Percentiles rank a stretch among this genome's conserved stretches.
phyloP scores from a whole-genome alignment of 1,140 invertebrate genomes.

The Bombus fervidus region DNA sequence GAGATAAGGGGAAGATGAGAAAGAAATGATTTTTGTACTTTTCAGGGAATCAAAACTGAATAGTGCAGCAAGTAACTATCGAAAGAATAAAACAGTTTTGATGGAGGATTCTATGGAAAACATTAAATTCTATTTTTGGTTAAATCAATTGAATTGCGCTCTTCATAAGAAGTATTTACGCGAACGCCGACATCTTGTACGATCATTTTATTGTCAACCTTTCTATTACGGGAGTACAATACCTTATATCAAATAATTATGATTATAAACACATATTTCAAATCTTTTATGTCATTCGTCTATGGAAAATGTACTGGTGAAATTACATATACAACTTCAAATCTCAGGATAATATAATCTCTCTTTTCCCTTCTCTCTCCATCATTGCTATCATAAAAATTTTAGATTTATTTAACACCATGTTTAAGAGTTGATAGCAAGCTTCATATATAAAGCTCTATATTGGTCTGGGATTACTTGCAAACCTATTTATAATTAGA shows the following conservation, averaged over 20 bases:
- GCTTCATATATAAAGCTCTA: too few relatives aligned
- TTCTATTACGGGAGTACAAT: conserved; percentile 57
- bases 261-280: background rate
- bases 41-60: background rate
- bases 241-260: conserved; percentile 18
- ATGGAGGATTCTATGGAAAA: background rate
- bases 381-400: too few relatives aligned
- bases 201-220: conserved; percentile 66
- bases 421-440: too few relatives aligned
- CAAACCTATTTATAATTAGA: too few relatives aligned
- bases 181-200: conserved; percentile 57
- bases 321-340: background rate
- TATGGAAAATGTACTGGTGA: background rate
- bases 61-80: background rate
- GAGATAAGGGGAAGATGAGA: background rate
- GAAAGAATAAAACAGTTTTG: background rate
- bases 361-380: too few relatives aligned
- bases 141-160: conserved; percentile 61
- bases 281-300: background rate
- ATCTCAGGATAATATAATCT: background rate
- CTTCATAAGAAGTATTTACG: conserved; percentile 64
- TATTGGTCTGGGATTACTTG: too few relatives aligned
- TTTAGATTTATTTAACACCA: too few relatives aligned
- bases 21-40: background rate
- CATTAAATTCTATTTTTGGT: conserved; percentile 50